These are phyloP conservation scores for Temnothorax ravouxi DNA, from an alignment of 2,888 invertebrate genomes.

Conservation along the genomic window DNA sequence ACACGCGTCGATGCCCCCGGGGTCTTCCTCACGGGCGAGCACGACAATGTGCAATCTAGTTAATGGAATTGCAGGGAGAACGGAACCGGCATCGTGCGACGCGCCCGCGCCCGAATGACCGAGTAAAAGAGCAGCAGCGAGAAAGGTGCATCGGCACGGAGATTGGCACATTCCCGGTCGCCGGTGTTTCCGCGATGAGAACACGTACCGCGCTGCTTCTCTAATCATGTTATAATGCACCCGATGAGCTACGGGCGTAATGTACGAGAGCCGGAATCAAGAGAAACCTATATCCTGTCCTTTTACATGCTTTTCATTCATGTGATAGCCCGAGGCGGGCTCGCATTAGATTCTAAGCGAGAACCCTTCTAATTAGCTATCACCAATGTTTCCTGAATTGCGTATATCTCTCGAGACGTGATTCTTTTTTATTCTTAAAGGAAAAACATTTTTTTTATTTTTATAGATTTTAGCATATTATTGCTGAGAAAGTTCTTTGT, in stretches of 20 bases:
- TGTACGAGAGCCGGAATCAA: conserved; percentile 4
- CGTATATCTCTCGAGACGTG: background rate
- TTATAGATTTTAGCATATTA: background rate
- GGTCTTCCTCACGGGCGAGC: conserved; percentile 37
- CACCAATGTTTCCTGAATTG: background rate
- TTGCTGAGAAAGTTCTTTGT: background rate
- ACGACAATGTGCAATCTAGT: conserved; percentile 57
- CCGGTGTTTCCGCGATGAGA: conserved; percentile 33
- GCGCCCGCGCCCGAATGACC: background rate
- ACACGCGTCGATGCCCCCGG: conserved; percentile 32
- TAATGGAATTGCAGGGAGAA: conserved; percentile 46
- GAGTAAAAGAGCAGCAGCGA: conserved; percentile 29
- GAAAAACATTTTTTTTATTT: background rate
- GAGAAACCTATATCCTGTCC: conserved; percentile 18
- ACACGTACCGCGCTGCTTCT: conserved; percentile 21
- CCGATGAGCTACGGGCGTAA: conserved; percentile 27
- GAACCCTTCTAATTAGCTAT: background rate
- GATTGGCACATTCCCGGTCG: conserved; percentile 49
- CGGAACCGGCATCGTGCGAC: conserved; percentile 3
- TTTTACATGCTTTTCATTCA: conserved; percentile 9
- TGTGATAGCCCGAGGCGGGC: background rate
- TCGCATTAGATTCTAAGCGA: conserved; percentile 5
- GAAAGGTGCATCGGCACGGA: conserved; percentile 45
- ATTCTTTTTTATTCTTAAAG: background rate
- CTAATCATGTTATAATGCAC: background rate